Percentiles rank a stretch among this genome's conserved stretches.
phyloP scores from a whole-genome alignment of 2,888 invertebrate genomes.

The Nasonia oneida region DNA sequence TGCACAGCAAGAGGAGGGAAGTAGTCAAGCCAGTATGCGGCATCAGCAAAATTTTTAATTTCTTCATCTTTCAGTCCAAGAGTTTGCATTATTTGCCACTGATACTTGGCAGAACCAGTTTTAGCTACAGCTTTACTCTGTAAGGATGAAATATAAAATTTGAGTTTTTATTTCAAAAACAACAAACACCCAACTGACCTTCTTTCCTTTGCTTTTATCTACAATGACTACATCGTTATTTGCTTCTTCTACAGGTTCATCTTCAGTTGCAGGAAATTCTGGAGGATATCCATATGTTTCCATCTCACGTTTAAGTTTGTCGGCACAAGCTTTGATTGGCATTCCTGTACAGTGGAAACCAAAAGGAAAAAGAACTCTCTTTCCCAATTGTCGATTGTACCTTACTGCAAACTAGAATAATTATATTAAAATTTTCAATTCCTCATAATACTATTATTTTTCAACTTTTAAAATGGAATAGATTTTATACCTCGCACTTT shows the following conservation, averaged over 20 bases:
- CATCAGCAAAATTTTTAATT: constrained; percentile 94
- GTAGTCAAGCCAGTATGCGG: constrained; percentile 96
- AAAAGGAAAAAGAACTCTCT: constrained; percentile 96
- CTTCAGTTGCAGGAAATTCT: constrained; percentile 86
- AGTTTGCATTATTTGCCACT: constrained; percentile 99
- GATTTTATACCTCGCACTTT: constrained; percentile 91
- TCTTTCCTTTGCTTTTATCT: constrained; percentile 96
- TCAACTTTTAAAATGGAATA: background rate
- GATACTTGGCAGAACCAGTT: constrained; percentile 92
- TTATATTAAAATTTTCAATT: constrained; percentile 3
- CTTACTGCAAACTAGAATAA: constrained; percentile 90
- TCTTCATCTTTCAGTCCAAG: constrained; percentile 95
- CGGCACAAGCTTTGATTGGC: constrained; percentile 99
- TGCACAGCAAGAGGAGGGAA: constrained; percentile 94
- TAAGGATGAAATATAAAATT: constrained; percentile 62
- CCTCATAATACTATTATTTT: background rate
- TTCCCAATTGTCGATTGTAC: constrained; percentile 95
- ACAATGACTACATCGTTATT: constrained; percentile 84
- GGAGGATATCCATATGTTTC: constrained; percentile 96
- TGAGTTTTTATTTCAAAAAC: background rate
- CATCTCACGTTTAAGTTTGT: constrained; percentile 97
- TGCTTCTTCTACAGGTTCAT: constrained; percentile 78
- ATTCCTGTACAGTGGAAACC: constrained; percentile 99
- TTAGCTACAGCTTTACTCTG: constrained; percentile 97
- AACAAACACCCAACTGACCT: constrained; percentile 77